phyloP scores from a whole-genome alignment of 2,113 vertebrate species.

The Xenopus borealis region DNA sequence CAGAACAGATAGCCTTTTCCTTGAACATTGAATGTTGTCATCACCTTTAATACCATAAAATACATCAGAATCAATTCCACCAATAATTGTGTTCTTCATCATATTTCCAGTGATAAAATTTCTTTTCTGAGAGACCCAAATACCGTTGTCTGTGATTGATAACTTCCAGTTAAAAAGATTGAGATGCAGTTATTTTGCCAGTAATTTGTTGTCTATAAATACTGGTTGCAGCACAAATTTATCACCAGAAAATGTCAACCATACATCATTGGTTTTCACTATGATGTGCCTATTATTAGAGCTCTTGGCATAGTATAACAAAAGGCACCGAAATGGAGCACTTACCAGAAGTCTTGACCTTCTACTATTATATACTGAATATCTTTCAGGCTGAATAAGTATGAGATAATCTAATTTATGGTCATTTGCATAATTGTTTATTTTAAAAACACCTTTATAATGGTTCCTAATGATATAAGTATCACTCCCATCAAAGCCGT shows the following conservation, averaged over 20 bases:
- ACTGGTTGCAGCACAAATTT: neutral
- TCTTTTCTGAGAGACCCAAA: neutral
- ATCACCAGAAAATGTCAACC: slow-evolving; percentile 2
- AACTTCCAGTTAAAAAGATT: slow-evolving; percentile 1
- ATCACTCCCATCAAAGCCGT: slow-evolving; percentile 23
- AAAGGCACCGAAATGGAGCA: neutral
- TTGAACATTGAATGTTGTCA: neutral
- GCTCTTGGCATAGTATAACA: neutral
- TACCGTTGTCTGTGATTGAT: neutral
- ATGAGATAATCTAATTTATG: neutral
- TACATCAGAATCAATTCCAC: slow-evolving; percentile 2
- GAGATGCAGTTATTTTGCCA: neutral
- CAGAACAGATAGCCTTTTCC: slow-evolving; percentile 6
- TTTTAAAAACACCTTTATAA: neutral
- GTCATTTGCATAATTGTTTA: slow-evolving; percentile 11
- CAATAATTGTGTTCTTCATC: neutral
- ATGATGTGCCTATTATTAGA: neutral
- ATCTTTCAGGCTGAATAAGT: neutral
- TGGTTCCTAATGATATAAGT: neutral
- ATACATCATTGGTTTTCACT: neutral
- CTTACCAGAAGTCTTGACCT: neutral
- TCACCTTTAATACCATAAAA: neutral
- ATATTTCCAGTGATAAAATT: slow-evolving; percentile 33
- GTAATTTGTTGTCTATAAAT: neutral
- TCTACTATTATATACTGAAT: neutral